Conservation (phyloP, 2,888 invertebrate genomes). For the Chironomus riparius region DNA sequence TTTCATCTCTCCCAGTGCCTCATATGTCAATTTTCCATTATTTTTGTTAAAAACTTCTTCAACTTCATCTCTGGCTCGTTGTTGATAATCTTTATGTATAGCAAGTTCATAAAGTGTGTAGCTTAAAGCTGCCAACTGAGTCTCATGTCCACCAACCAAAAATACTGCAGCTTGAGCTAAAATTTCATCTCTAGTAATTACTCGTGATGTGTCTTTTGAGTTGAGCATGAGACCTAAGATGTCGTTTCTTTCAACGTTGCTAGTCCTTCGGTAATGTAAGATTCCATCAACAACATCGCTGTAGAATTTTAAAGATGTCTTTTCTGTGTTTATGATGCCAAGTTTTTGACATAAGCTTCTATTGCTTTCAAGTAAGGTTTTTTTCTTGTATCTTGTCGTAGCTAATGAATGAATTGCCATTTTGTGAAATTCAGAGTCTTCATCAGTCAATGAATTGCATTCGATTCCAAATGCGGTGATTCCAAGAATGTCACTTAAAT, state of each 20-base stretch:
- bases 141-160: constrained; percentile 53
- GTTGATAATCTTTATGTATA: not conserved
- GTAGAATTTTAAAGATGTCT: constrained; percentile 28
- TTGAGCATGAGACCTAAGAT: constrained; percentile 4
- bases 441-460: not conserved
- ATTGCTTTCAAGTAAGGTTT: not conserved
- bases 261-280: constrained; percentile 37
- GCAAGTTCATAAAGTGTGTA: constrained; percentile 30
- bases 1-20: not conserved
- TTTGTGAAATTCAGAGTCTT: not conserved
- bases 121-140: constrained; percentile 49
- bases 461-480: not conserved
- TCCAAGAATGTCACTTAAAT: not conserved
- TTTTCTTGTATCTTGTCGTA: not conserved
- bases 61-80: constrained; percentile 4
- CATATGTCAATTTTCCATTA: constrained; percentile 14
- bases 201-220: not conserved
- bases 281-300: constrained; percentile 34
- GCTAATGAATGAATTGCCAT: not conserved
- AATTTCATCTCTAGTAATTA: constrained; percentile 35
- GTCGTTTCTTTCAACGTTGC: constrained; percentile 31
- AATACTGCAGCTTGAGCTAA: constrained; percentile 50
- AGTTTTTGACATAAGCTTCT: not conserved
- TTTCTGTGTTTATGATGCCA: not conserved
- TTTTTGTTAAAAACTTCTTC: not conserved